Evolutionary conservation across 1,140 invertebrate genomes (phyloP).

Genomic region (Subanguina moxae): DNA sequence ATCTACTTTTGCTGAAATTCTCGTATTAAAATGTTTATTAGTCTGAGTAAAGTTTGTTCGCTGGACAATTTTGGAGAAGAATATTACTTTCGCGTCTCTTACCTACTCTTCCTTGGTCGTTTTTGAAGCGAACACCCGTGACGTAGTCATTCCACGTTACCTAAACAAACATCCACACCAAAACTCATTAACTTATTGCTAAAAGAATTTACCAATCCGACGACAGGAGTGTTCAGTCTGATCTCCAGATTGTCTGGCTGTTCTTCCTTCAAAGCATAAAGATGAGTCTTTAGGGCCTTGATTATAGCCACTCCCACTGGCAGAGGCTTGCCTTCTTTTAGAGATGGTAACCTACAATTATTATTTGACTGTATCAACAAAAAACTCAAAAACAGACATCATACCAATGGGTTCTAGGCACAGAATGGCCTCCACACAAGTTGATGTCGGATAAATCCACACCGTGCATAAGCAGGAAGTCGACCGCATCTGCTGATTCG

Average conservation of each 20-base stretch:
- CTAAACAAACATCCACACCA: too few relatives aligned
- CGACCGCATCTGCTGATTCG: conserved; percentile 47
- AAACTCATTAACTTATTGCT: too few relatives aligned
- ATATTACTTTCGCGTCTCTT: too few relatives aligned
- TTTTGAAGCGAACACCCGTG: conserved; percentile 42
- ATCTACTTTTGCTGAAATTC: too few relatives aligned
- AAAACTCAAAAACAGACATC: too few relatives aligned
- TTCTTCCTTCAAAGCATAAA: conserved; percentile 39
- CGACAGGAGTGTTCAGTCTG: conserved; percentile 38
- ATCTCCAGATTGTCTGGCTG: conserved; percentile 43
- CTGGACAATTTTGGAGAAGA: too few relatives aligned
- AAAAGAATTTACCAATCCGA: conserved; percentile 36
- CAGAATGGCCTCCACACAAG: conserved; percentile 59
- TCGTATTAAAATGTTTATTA: too few relatives aligned
- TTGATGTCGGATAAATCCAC: conserved; percentile 58
- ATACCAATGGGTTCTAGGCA: conserved; percentile 59
- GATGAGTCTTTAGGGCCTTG: conserved; percentile 44
- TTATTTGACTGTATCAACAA: neutral
- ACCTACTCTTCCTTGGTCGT: conserved; percentile 34
- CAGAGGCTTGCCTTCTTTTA: conserved; percentile 59
- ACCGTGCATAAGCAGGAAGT: conserved; percentile 55
- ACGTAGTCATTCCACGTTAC: conserved; percentile 57
- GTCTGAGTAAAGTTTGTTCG: too few relatives aligned
- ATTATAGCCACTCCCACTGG: conserved; percentile 60
- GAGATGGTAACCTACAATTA: conserved; percentile 50